These are phyloP conservation scores for Euphysa ruthae DNA, from an alignment of 30 jellyfish, hydroid and myxozoan genomes.

Conservation along the genomic window DNA sequence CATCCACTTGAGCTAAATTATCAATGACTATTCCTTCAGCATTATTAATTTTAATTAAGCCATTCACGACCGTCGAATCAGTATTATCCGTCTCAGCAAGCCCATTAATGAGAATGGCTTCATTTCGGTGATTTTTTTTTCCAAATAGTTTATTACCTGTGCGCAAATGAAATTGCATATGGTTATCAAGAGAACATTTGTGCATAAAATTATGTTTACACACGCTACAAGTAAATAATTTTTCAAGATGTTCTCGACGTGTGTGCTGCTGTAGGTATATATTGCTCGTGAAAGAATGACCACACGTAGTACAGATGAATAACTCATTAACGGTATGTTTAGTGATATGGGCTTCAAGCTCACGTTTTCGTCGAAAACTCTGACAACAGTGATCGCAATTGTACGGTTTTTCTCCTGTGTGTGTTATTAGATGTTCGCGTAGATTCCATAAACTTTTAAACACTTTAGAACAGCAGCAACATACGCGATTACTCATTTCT, in stretches of 20 bases:
- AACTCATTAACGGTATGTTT: background rate
- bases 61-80: background rate
- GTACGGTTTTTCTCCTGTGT: slow-evolving; percentile 14
- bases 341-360: slow-evolving; percentile 5
- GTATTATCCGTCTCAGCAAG: too few species aligned
- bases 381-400: slow-evolving; percentile 7
- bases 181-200: slow-evolving; percentile 6
- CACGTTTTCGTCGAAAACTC: slow-evolving; percentile 12
- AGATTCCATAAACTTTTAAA: slow-evolving; percentile 11
- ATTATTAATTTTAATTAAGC: background rate
- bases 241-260: slow-evolving; percentile 4
- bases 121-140: slow-evolving; percentile 14
- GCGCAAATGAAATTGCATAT: background rate
- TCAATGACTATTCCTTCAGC: too few species aligned
- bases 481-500: background rate
- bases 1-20: too few species aligned
- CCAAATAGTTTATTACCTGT: slow-evolving; percentile 5
- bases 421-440: slow-evolving; percentile 20
- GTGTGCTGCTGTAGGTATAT: slow-evolving; percentile 6
- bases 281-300: background rate
- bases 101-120: background rate
- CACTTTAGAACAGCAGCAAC: slow-evolving; percentile 5
- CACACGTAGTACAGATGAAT: background rate
- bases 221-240: slow-evolving; percentile 1
- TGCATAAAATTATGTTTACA: slow-evolving; percentile 12